Conservation (phyloP, 2,113 vertebrate species). For the Furnarius figulus region DNA sequence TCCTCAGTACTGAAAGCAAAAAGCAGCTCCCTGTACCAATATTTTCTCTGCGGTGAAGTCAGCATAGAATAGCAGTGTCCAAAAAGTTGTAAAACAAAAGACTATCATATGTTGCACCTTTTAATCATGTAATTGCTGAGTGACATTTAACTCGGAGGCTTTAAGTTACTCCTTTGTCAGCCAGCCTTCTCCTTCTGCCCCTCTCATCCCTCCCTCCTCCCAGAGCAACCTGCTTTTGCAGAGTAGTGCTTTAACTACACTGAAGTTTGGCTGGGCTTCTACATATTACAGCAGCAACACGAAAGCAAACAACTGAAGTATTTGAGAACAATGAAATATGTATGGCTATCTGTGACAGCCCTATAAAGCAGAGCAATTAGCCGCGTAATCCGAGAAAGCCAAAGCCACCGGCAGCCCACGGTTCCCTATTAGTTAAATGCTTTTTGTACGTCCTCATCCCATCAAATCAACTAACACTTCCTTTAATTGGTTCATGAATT, state of each 20-base stretch:
- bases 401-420: conserved; percentile 81
- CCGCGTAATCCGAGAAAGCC: conserved; percentile 93
- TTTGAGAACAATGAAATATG: conserved; percentile 99
- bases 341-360: conserved; percentile 97
- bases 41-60: background rate
- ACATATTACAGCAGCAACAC: conserved; percentile 93
- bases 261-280: conserved; percentile 92
- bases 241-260: conserved; percentile 86
- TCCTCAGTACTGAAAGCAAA: background rate
- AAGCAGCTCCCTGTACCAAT: background rate
- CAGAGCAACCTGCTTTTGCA: conserved; percentile 24
- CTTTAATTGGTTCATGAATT: conserved; percentile 99
- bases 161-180: conserved; percentile 69
- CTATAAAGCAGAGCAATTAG: conserved; percentile 99
- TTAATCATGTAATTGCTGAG: conserved; percentile 81
- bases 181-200: conserved; percentile 37
- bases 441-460: conserved; percentile 98
- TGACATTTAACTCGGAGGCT: conserved; percentile 68
- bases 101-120: conserved; percentile 49
- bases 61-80: conserved; percentile 46
- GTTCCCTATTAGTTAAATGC: conserved; percentile 99
- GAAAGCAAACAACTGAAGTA: conserved; percentile 94
- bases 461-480: conserved; percentile 99
- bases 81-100: conserved; percentile 66
- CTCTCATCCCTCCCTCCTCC: conserved; percentile 9